These are phyloP conservation scores for Chaetorhynchus papuensis DNA, from an alignment of 2,113 vertebrate species.

Conservation along the genomic window DNA sequence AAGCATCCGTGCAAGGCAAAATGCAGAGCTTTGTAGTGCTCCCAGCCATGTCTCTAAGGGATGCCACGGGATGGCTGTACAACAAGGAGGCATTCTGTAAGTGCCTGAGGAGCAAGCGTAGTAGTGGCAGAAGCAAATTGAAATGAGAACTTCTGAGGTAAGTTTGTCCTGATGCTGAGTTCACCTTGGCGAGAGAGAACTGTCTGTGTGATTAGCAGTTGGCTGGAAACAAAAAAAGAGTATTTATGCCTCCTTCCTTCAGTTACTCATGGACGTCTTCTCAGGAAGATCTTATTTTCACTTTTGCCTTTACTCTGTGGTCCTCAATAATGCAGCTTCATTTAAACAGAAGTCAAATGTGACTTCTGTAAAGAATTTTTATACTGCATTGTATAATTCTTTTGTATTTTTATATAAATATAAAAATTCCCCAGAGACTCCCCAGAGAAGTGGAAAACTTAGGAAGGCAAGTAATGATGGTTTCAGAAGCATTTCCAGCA, in stretches of 20 bases:
- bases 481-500: not conserved
- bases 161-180: not conserved
- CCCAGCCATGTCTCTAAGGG: not conserved
- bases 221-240: not conserved
- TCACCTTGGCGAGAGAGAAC: not conserved
- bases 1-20: not conserved
- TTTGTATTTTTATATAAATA: not conserved
- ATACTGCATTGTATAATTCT: not conserved
- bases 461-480: not conserved
- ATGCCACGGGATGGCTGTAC: not conserved
- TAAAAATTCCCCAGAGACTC: not conserved
- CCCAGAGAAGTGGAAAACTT: not conserved
- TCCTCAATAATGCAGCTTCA: not conserved
- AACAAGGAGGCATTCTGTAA: not conserved
- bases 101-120: not conserved
- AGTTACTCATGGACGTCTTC: not conserved
- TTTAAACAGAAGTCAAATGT: not conserved
- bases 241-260: not conserved
- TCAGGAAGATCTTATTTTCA: not conserved
- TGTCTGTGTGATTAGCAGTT: not conserved
- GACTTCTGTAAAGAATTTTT: not conserved
- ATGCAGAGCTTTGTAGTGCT: not conserved
- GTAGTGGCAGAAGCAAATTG: not conserved
- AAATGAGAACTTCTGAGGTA: not conserved
- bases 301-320: not conserved